Evolutionary conservation across 2,888 invertebrate species (phyloP), one percentile per base, ranked within the genome.

Genomic region (Digitonthophagus gazella): DNA sequence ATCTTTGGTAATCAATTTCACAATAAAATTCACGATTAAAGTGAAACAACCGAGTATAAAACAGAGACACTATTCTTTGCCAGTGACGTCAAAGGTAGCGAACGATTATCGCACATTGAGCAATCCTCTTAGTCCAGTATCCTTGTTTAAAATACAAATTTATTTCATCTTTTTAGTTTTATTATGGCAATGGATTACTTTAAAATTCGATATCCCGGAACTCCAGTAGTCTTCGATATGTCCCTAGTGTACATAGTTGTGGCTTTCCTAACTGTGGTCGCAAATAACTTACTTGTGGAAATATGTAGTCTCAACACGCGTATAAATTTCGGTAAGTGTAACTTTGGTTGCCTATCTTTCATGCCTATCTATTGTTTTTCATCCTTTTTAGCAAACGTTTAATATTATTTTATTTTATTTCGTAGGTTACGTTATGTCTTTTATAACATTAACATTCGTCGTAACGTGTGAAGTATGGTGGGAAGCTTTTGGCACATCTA

Each of bases 181-280:
- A 94, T 96, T 79, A 95, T 95, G 84, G 96, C 96, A 5, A 94
- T 95, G 76, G 96, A 96, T 83, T 96, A 94, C 83, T 96, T 95
- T 85, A 93, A 95, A 84, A 86, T 87, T 15, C 88, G 92, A 74
- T 96, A 93, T 81, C 95, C 94, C 0, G 90, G 90, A 67, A 89
- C 93, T 0, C 92, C 93, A 1, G 94, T 96, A 71, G 92, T 96
- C 78, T 92, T 96, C 81, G 96, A 96, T 81, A 95, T 96, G 92
- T 95, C 95, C 11, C 88, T 95, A 72, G 93, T 95, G 56, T 96
- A 96, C 83, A 95, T 96, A 74, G 87, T 92, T n/a, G 91, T 93
- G 73, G 95, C 96, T 20, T 94, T 96, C 77, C 87, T 91, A 69
- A 94, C 96, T 2, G 96, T 96, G 4, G 84, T 95, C 72, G 87